Base-by-base conservation (phyloP, 2,888 invertebrate genomes). In the Drosophila anomalata region DNA sequence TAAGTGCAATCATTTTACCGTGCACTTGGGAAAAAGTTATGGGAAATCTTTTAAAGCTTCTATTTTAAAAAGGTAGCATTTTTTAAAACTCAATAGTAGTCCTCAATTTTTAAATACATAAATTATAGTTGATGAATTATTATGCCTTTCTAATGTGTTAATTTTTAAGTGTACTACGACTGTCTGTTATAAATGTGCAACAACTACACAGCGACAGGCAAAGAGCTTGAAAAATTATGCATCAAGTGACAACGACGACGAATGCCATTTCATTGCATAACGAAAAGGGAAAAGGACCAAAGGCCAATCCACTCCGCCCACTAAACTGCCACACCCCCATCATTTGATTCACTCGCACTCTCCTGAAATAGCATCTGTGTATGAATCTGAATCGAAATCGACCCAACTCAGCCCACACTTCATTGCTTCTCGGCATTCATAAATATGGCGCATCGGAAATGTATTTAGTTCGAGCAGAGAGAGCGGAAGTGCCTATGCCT, bases 1-100 rank as follows among this genome's bases (percentile, higher is more conserved):
- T 73, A 85, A 86, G 79, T 83, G 81, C 80, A 86, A 86, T 82
- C 84, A 82, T 86, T 82, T 86, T 86, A 77, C 69, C 41, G 65
- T 56, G 71, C 50, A 70, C 61, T 14, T 2, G 1, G 9, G 46
- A 57, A 47, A 7, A n/a, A 33, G 17, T 39, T 14, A 9, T 3
- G 29, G 2, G 3, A 0, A 29, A 29, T 24, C 5, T 1, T 24
- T 24, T 24, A 6, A 24, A 24, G 24, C 24, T 17, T 1, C 1
- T 17, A 17, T 17, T 17, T 17, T 17, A 17, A 17, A 17, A 17
- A 14, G 14, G 14, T 14, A 0, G 14, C 0, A 14, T 14, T 14
- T 14, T 14, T 14, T 14, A 14, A 14, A 14, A 14, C 14, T 14
- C 14, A 14, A 14, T 14, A 14, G 14, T 14, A 14, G 14, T 14